Evolutionary conservation across 2,888 invertebrate genomes (phyloP), one percentile per base, ranked within the genome.

Genomic region (Nemoura dubitans): DNA sequence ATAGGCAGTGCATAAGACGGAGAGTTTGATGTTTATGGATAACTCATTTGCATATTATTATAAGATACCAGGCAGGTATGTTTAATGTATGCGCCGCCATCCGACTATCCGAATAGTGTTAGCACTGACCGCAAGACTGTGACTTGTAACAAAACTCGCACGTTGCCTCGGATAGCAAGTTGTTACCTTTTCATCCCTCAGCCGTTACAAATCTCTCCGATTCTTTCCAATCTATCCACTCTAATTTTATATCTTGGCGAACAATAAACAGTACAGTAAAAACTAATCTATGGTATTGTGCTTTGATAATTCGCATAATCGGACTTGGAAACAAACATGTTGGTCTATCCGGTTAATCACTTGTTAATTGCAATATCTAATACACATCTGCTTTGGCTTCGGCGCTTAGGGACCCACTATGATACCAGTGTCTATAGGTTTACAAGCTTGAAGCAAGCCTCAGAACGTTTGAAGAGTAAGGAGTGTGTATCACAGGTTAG

Each of bases 21-120:
- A 84, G 84, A 84, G 84, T 84, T 84, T 59, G 84, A 84, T 84
- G 29, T 84, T 84, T 84, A 84, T 84, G 84, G 84, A 84, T 84
- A 84, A 76, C 59, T 59, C 59, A 84, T 84, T 84, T 84, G 84
- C 84, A 84, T 84, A 84, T 84, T 84, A 84, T 84, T 59, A 84
- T 26, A 84, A 59, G 84, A 59, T 59, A 59, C 59, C 59, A 59
- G 21, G 59, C 84, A 76, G 76, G 59, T 76, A 84, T 84, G 84
- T 43, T 84, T 84, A 84, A 84, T 76, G 76, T 84, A 59, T 84
- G 84, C 36, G 83, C 83, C 42, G 81, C 29, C 14, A 59, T 59
- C 59, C 59, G 59, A 59, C 29, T 29, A 59, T 59, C 59, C 59
- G 59, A 59, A 59, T 59, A 59, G 59, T 59, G 59, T 59, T 59